Conservation (phyloP, 2,113 vertebrate genomes). For the Arothron firmamentum region DNA sequence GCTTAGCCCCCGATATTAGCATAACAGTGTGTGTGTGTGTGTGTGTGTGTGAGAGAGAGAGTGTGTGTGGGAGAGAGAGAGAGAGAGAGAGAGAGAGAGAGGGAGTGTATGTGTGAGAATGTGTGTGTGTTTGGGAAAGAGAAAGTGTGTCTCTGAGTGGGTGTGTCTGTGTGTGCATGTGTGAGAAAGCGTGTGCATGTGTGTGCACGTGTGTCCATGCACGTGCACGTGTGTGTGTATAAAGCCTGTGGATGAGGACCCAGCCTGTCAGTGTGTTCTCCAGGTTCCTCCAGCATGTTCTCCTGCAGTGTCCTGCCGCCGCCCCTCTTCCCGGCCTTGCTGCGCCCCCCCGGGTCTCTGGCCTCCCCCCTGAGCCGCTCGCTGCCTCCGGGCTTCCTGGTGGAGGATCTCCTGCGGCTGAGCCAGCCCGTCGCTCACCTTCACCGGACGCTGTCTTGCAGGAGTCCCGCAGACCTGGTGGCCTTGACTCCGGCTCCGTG, state of each 20-base stretch:
- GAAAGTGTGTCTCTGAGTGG: neutral
- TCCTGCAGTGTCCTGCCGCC: conserved; percentile 84
- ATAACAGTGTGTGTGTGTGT: neutral
- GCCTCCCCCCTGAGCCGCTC: conserved; percentile 81
- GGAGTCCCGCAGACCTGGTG: conserved; percentile 27
- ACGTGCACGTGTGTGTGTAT: neutral
- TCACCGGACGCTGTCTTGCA: conserved; percentile 73
- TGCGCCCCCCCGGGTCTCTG: conserved; percentile 82
- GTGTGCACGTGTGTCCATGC: neutral
- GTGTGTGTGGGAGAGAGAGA: neutral
- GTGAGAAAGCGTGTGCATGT: neutral
- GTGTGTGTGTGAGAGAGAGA: neutral
- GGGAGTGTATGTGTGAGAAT: too few relatives aligned
- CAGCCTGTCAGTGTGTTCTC: too few relatives aligned
- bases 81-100: too few relatives aligned
- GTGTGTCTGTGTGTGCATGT: neutral
- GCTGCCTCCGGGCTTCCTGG: conserved; percentile 85
- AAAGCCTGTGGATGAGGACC: conserved; percentile 23
- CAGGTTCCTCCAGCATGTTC: conserved; percentile 81
- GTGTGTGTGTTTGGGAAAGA: neutral
- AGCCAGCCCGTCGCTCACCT: conserved; percentile 79
- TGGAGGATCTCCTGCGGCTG: conserved; percentile 89
- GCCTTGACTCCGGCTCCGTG: conserved; percentile 12
- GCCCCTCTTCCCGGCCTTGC: conserved; percentile 84
- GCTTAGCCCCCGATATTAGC: conserved; percentile 60